phyloP scores from a whole-genome alignment of 2,113 vertebrate genomes.

The Malurus cyaneus region DNA sequence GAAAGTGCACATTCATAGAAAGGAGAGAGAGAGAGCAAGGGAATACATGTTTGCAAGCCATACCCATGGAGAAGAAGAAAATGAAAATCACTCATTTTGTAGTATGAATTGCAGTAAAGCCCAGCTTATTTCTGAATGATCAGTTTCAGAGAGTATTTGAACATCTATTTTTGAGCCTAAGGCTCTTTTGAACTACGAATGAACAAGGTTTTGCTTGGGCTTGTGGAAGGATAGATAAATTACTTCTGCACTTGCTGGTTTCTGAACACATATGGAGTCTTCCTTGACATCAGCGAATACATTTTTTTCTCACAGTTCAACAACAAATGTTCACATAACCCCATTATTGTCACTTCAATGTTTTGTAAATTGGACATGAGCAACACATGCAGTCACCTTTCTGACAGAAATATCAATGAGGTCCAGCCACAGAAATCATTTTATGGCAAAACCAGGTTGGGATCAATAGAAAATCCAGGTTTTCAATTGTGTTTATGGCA shows the following conservation, averaged over 20 bases:
- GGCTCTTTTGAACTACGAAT: neutral
- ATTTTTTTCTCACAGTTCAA: neutral
- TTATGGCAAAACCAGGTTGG: neutral
- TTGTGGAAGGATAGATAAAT: neutral
- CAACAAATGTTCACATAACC: neutral
- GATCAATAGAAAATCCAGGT: slow-evolving; percentile 44
- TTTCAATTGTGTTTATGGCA: neutral
- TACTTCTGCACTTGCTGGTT: neutral
- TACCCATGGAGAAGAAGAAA: neutral
- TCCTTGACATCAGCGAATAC: neutral
- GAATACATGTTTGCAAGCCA: neutral
- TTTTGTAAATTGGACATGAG: slow-evolving; percentile 5
- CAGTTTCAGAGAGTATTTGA: neutral
- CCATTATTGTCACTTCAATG: neutral
- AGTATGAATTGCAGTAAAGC: neutral
- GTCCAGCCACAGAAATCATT: neutral
- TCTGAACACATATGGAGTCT: neutral
- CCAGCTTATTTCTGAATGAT: neutral
- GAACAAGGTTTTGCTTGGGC: neutral
- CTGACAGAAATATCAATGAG: neutral
- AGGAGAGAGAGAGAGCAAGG: neutral
- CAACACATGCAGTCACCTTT: neutral
- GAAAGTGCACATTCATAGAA: neutral
- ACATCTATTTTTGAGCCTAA: neutral
- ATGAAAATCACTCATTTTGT: neutral